These are phyloP conservation scores for Hemaris fuciformis DNA, from an alignment of 2,888 invertebrate genomes.

Conservation along the genomic window DNA sequence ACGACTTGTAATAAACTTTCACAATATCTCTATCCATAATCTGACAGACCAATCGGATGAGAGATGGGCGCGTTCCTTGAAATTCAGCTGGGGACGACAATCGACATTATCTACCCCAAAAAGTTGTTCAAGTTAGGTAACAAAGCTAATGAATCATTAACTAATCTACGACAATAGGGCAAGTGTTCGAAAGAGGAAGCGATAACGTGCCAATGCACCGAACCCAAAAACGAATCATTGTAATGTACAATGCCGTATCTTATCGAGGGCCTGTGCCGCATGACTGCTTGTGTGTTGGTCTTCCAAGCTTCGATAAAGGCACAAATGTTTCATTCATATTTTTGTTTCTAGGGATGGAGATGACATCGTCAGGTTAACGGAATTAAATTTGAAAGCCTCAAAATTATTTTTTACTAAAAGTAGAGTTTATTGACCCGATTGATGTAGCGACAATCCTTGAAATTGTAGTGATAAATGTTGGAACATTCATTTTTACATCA, in stretches of 20 bases:
- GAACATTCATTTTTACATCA: too few species aligned
- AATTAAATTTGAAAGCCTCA: too few species aligned
- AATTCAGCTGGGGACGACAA: conserved; percentile 25
- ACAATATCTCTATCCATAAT: conserved; percentile 5
- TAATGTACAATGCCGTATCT: conserved; percentile 52
- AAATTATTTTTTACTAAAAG: too few species aligned
- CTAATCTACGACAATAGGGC: conserved; percentile 63
- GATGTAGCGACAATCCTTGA: too few species aligned
- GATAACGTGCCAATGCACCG: conserved; percentile 59
- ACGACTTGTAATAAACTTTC: background rate
- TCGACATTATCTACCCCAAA: conserved; percentile 29
- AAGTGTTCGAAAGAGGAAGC: conserved; percentile 63
- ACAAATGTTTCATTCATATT: background rate
- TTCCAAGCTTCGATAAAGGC: conserved; percentile 22
- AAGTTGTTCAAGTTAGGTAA: conserved; percentile 35
- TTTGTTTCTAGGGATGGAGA: background rate
- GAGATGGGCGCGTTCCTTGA: conserved; percentile 18
- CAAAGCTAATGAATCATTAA: conserved; percentile 63
- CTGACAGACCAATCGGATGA: background rate
- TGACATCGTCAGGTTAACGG: background rate
- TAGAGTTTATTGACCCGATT: too few species aligned
- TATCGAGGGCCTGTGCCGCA: conserved; percentile 44
- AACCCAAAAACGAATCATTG: conserved; percentile 64
- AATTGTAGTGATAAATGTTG: too few species aligned
- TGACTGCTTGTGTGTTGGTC: conserved; percentile 35